Evolutionary conservation across 2,797 vertebrate genomes (phyloP).

Genomic region (Oryzias dopingdopingensis): DNA sequence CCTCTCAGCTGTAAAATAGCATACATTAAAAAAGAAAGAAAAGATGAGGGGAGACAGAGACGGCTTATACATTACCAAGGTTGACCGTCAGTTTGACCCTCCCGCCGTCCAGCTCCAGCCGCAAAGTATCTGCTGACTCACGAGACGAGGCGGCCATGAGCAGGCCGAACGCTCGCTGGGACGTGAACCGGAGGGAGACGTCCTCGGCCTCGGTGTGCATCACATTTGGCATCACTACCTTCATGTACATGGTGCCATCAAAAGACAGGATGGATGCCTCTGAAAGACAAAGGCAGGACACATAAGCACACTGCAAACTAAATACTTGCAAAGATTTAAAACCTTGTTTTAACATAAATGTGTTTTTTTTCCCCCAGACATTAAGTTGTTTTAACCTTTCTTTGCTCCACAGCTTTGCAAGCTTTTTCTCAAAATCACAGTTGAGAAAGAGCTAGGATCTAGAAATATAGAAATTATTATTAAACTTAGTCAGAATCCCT

Average conservation of each 20-base stretch:
- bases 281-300: slow-evolving; percentile 56
- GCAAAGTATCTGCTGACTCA: slow-evolving; percentile 91
- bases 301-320: too few species aligned
- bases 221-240: slow-evolving; percentile 89
- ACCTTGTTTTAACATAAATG: too few species aligned
- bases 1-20: slow-evolving; percentile 33
- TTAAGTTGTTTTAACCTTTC: too few species aligned
- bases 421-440: too few species aligned
- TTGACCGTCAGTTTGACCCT: slow-evolving; percentile 97
- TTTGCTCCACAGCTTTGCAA: too few species aligned
- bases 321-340: too few species aligned
- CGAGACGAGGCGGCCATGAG: slow-evolving; percentile 93
- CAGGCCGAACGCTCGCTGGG: slow-evolving; percentile 92
- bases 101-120: slow-evolving; percentile 92
- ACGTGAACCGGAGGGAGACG: slow-evolving; percentile 95
- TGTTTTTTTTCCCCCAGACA: too few species aligned
- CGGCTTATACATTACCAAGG: slow-evolving; percentile 90
- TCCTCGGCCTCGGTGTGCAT: slow-evolving; percentile 98
- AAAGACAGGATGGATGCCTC: slow-evolving; percentile 94
- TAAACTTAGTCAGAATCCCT: too few species aligned
- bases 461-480: too few species aligned
- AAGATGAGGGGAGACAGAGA: slow-evolving; percentile 25
- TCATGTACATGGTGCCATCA: slow-evolving; percentile 99
- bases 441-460: too few species aligned
- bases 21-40: slow-evolving; percentile 13